Base-by-base conservation (phyloP, 2,797 vertebrate genomes). In the Labroides dimidiatus region DNA sequence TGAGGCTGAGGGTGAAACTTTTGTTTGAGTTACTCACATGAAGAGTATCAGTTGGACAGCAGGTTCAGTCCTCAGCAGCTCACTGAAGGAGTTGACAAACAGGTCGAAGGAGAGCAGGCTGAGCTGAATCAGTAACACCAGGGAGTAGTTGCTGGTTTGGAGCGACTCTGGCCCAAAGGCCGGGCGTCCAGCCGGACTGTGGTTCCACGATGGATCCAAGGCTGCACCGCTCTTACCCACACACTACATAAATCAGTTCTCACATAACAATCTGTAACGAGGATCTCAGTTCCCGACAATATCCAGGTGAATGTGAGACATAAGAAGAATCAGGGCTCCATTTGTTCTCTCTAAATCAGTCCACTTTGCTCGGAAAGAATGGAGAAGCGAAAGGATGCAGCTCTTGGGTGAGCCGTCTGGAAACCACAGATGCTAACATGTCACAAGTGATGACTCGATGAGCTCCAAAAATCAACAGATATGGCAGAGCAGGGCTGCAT, bases 61-160 rank as follows among this genome's bases (percentile, higher is more conserved):
- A 0, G 96, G 95, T 0, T 94, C 95, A 0, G 77, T 54, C 49
- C 95, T 94, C 55, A 98, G 93, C 48, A 99, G 93, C 91, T 99
- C 97, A 0, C 97, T 96, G 92, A 97, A 98, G 64, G 97, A 95
- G 83, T 98, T 98, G 77, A 98, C 96, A 0, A 97, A 95, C 27
- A 98, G 92, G 88, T 98, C 97, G 0, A 95, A 97, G 81, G 92
- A 91, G 21, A 98, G 93, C 79, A 98, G 89, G 47, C 95, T 89
- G 82, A 97, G 95, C 89, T 99, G 97, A 73, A 99, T 87, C 62
- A 95, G 89, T 12, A 99, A 91, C 80, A 99, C 96, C 89, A 99
- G 91, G 76, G 95, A 95, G 89, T 98, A 98, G 90, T 95, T 97
- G 76, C 92, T 95, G 72, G 95, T 93, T 72, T 97, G 96, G 3